Evolutionary conservation across 2,113 vertebrate genomes (phyloP), one percentile per base, ranked within the genome.

Genomic region (Barnardius zonarius): DNA sequence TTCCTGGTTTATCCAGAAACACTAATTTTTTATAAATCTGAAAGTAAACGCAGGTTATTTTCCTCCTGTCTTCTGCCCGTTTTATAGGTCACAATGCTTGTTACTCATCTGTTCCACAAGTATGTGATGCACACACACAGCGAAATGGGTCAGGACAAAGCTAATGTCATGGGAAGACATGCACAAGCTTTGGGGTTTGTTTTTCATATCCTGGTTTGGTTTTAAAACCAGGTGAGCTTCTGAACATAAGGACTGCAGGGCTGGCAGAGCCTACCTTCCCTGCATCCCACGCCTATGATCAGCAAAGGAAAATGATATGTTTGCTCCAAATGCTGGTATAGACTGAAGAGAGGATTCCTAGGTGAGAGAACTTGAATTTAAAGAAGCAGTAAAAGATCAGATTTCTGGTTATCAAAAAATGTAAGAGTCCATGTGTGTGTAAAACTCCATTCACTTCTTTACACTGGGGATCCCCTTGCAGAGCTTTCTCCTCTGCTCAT

Each of bases 401-500:
- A 90, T 92, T 91, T 87, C 43, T 79, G n/a, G 6, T 86, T 88
- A 94, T 94, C 49, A 82, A 72, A 94, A 94, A 87, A 81, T 31
- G 2, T 18, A 37, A 18, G 33, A 67, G 30, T 17, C 55, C 1
- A 5, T n/a, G 41, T 55, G 13, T 44, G 13, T 49, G n/a, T 52
- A 68, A 90, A 76, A 86, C 37, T 37, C 25, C 11, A 41, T 93
- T 84, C 24, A 33, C 35, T 81, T 73, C 44, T 82, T 96, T 82
- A 57, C 81, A 74, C 20, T 0, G 2, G 78, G 68, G 81, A 92
- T 37, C 6, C 33, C 20, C 43, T 89, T 49, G 35, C 30, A 89
- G 64, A 82, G 52, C n/a, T 83, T 82, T 90, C 90, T 74, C 61
- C 69, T 94, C 61, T 88, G 54, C 83, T 95, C 24, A 41, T 86